Percentiles rank a stretch among this genome's conserved stretches.
Evolutionary conservation across 2,888 invertebrate species (phyloP).

Genomic region (Furcula furcula): DNA sequence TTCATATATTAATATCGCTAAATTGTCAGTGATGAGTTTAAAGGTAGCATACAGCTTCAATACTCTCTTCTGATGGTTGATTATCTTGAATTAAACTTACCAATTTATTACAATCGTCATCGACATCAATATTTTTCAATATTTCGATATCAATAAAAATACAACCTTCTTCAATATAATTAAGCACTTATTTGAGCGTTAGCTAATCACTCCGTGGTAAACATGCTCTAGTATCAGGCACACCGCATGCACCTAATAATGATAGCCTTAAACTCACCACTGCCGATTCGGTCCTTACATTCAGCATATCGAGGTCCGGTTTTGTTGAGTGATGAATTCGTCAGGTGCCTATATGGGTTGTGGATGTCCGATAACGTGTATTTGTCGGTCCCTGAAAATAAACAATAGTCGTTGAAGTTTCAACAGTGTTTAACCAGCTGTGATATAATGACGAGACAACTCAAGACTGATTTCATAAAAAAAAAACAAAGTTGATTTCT

Average conservation of each 20-base stretch:
- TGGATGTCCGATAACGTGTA: constrained; percentile 91
- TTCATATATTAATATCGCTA: background rate
- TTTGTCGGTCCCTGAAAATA: constrained; percentile 89
- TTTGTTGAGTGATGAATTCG: constrained; percentile 96
- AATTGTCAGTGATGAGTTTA: no score
- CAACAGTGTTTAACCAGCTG: no score
- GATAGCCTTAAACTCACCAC: constrained; percentile 76
- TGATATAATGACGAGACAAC: no score
- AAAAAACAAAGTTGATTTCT: no score
- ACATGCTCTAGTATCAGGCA: constrained; percentile 1
- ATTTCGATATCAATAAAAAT: no score
- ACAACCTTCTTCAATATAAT: no score
- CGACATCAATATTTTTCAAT: background rate
- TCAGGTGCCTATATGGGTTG: constrained; percentile 93
- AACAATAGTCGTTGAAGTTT: no score
- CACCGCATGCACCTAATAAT: constrained; percentile 27
- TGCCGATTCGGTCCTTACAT: constrained; percentile 91
- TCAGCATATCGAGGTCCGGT: constrained; percentile 90
- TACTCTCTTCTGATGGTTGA: no score
- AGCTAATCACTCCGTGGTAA: background rate
- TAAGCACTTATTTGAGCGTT: no score
- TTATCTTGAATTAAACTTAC: no score
- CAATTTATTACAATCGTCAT: background rate
- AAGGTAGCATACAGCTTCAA: no score
- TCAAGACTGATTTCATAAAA: no score